Evolutionary conservation across 2,797 vertebrate genomes (phyloP), one percentile per base, ranked within the genome.

Genomic region (Poecilia wingei): DNA sequence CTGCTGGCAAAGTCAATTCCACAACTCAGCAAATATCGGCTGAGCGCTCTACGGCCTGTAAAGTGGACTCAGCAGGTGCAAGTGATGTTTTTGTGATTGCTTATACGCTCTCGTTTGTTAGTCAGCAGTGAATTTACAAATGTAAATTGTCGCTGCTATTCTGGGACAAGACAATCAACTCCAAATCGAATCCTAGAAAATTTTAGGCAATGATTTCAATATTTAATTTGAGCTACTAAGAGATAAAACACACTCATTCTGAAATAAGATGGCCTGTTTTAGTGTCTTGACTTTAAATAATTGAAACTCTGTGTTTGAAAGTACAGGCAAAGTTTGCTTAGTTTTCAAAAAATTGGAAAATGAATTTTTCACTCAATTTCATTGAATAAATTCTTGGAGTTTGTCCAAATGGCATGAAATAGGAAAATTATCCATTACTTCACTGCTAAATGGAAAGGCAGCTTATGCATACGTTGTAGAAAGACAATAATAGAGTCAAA

Each of bases 21-120:
- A 45, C 83, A 78, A 76, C 68, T 87, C 86, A 89, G 59, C 76
- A 81, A 84, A 85, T 76, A 53, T 5, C 39, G 78, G 47, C 72
- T 31, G 49, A 78, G 66, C 22, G 2, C 0, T 55, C 41, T 78
- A 47, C 46, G 75, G 73, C 78, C 28, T 51, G 66, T 84, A 84
- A 82, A 88, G 78, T 82, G 71, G 74, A 86, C 74, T 88, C 87
- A 86, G 78, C 84, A 87, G 79, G 75, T 78, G 77, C 31, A 41
- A 41, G 66, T 59, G 53, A 55, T 41, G 72, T 47, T 57, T 80
- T 70, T 71, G 61, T 78, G 80, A 80, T 16, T 86, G 82, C 45
- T 72, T 28, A n/a, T 68, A 39, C 68, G 18, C 69, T 69, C 68
- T 51, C 47, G 57, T 13, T 80, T 66, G 86, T 66, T 36, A 68